Conservation (phyloP, 2,113 vertebrate species). For the Formicarius rufipectus region DNA sequence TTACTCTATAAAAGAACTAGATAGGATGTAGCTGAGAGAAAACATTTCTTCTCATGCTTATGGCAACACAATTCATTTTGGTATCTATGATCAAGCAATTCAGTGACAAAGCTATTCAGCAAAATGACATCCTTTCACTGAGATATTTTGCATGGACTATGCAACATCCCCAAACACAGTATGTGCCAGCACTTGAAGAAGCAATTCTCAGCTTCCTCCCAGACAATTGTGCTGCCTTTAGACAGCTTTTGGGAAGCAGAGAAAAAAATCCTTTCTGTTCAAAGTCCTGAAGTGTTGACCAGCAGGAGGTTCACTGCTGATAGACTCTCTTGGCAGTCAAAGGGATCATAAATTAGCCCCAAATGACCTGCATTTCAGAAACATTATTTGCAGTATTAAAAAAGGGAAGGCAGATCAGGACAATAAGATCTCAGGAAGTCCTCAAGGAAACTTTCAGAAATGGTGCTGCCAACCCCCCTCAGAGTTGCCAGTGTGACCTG, state of each 20-base stretch:
- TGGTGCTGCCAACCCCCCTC: slow-evolving; percentile 1
- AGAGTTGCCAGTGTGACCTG: neutral
- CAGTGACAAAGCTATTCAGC: slow-evolving; percentile 9
- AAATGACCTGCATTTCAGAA: slow-evolving; percentile 27
- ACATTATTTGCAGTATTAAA: slow-evolving; percentile 24
- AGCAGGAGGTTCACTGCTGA: neutral
- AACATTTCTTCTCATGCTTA: neutral
- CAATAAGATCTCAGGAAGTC: slow-evolving; percentile 37
- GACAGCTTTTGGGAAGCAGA: neutral
- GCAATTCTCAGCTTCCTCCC: neutral
- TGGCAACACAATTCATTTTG: neutral
- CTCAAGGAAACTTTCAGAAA: slow-evolving; percentile 24
- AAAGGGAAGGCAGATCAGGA: slow-evolving; percentile 27
- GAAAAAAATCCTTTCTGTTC: neutral
- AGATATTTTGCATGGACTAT: neutral
- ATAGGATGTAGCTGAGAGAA: neutral
- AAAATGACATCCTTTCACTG: neutral
- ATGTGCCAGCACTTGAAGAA: neutral
- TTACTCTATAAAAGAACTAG: neutral
- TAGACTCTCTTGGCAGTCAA: neutral
- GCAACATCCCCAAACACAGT: neutral
- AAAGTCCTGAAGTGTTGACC: neutral
- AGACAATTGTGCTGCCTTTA: neutral
- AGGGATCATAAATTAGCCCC: slow-evolving; percentile 31
- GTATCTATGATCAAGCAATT: slow-evolving; percentile 26